These are phyloP conservation scores for Abramis brama DNA, from an alignment of 2,113 vertebrate species.

Conservation along the genomic window DNA sequence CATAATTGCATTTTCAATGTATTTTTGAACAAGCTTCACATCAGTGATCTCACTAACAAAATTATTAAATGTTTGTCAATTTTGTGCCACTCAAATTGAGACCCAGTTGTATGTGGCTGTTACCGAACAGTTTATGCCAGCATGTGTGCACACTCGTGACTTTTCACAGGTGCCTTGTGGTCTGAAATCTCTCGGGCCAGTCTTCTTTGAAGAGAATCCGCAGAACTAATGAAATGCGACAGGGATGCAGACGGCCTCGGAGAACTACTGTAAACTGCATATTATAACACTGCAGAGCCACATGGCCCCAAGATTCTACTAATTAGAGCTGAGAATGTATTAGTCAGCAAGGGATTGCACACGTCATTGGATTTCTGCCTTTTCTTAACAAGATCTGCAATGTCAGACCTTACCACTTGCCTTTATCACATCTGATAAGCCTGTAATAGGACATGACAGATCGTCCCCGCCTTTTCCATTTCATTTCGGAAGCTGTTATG, in stretches of 20 bases:
- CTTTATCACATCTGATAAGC: slow-evolving; percentile 3
- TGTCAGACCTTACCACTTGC: not conserved
- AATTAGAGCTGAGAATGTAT: slow-evolving; percentile 35
- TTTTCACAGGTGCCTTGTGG: slow-evolving; percentile 14
- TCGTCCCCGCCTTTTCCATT: not conserved
- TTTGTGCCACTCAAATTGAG: not conserved
- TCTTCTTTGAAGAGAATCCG: not conserved
- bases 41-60: not conserved
- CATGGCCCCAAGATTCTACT: not conserved
- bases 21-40: too few relatives aligned
- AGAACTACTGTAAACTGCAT: slow-evolving; percentile 28
- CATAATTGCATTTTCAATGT: too few relatives aligned
- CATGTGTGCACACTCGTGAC: not conserved
- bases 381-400: slow-evolving; percentile 31
- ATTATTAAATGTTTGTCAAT: not conserved
- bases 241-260: not conserved
- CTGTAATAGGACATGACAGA: slow-evolving; percentile 4
- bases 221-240: slow-evolving; percentile 25
- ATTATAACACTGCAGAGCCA: slow-evolving; percentile 34
- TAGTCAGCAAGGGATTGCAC: slow-evolving; percentile 36
- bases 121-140: not conserved
- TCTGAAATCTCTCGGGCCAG: not conserved
- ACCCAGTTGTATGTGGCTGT: not conserved
- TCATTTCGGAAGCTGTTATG: not conserved
- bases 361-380: not conserved